Evolutionary conservation across 1,140 invertebrate genomes (phyloP).

Genomic region (Bombus vancouverensis): DNA sequence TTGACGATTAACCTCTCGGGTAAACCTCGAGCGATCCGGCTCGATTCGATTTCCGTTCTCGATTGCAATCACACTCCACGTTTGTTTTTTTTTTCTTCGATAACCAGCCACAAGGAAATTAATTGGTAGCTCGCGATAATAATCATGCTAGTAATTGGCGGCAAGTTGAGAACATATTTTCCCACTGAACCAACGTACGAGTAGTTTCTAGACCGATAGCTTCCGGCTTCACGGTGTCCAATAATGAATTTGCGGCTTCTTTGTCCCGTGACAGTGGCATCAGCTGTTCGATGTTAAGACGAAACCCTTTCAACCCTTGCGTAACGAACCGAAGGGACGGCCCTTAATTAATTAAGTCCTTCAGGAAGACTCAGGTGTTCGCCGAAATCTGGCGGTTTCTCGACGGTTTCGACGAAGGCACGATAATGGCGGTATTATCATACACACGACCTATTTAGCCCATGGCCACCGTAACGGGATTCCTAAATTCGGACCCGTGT

Average conservation of each 20-base stretch:
- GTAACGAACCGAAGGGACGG: conserved; percentile 66
- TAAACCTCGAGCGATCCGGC: neutral
- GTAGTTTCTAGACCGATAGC: conserved; percentile 10
- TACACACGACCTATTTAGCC: conserved; percentile 79
- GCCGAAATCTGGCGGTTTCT: conserved; percentile 75
- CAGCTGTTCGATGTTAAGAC: conserved; percentile 74
- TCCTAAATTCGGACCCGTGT: conserved; percentile 61
- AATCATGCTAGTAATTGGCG: conserved; percentile 18
- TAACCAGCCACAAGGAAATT: conserved; percentile 17
- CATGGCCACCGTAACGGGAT: conserved; percentile 52
- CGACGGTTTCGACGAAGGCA: conserved; percentile 65
- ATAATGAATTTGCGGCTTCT: conserved; percentile 54
- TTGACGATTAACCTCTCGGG: neutral
- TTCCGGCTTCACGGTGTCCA: conserved; percentile 16
- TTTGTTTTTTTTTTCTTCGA: neutral
- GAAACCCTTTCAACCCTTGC: conserved; percentile 73
- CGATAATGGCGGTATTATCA: conserved; percentile 79
- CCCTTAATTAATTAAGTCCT: conserved; percentile 79
- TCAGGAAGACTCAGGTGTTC: conserved; percentile 78
- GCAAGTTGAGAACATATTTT: conserved; percentile 7
- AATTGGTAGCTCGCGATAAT: conserved; percentile 15
- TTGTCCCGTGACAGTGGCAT: conserved; percentile 65
- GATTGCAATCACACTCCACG: neutral
- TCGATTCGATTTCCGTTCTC: neutral
- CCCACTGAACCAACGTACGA: neutral